These are phyloP conservation scores for Sarcophaga peregrina DNA, from an alignment of 1,140 invertebrate species.

Conservation along the genomic window DNA sequence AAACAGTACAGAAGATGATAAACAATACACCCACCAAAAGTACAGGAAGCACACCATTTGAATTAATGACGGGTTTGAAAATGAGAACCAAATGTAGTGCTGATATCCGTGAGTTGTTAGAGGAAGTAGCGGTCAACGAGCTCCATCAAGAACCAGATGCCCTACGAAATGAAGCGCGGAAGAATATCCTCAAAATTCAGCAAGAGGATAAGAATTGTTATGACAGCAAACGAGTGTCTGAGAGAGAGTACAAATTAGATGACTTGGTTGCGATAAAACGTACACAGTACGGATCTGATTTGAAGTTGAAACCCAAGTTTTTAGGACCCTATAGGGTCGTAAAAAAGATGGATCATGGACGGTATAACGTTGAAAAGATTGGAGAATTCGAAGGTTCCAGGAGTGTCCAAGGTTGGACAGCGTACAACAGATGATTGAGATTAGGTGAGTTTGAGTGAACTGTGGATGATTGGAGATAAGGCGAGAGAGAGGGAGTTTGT, in stretches of 20 bases:
- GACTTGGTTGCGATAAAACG: constrained; percentile 42
- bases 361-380: constrained; percentile 20
- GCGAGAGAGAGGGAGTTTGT: too few species aligned
- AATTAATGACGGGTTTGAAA: constrained; percentile 20
- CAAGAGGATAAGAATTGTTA: constrained; percentile 18
- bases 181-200: constrained; percentile 37
- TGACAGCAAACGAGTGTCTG: constrained; percentile 29
- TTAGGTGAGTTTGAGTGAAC: too few species aligned
- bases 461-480: too few species aligned
- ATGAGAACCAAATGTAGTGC: constrained; percentile 10
- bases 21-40: too few species aligned
- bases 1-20: constrained; percentile 1
- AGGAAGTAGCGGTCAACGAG: neutral
- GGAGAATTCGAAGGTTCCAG: constrained; percentile 21
- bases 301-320: constrained; percentile 33
- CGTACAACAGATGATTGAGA: too few species aligned
- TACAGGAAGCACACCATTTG: constrained; percentile 22
- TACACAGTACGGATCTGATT: constrained; percentile 25
- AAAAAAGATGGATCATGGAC: neutral
- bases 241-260: constrained; percentile 14
- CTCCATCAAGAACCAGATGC: neutral
- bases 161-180: neutral
- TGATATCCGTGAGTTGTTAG: too few species aligned
- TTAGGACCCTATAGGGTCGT: constrained; percentile 37
- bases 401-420: too few species aligned